phyloP scores from a whole-genome alignment of 2,113 vertebrate genomes.

The Eretmochelys imbricata region DNA sequence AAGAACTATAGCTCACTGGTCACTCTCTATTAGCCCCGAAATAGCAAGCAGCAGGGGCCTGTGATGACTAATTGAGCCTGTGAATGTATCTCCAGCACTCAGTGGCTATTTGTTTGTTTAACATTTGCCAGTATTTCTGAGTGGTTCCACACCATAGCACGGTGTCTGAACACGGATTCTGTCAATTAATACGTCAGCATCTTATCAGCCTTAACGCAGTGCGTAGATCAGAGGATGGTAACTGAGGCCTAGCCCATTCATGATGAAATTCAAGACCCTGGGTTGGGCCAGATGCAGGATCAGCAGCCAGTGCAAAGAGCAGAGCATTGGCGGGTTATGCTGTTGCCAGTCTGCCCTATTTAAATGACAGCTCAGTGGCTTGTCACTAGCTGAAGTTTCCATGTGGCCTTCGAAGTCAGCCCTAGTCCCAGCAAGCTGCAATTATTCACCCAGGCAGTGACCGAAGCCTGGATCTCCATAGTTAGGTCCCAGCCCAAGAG shows the following conservation, averaged over 20 bases:
- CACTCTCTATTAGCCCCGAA: not conserved
- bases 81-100: not conserved
- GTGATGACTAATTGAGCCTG: not conserved
- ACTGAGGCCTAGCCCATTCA: not conserved
- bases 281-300: not conserved
- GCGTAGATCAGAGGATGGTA: too few relatives aligned
- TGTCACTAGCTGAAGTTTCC: not conserved
- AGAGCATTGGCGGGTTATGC: not conserved
- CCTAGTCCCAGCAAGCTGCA: not conserved
- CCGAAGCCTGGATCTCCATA: not conserved
- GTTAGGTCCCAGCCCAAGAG: not conserved
- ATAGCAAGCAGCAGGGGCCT: not conserved
- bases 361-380: not conserved
- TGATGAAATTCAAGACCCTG: not conserved
- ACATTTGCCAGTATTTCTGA: not conserved
- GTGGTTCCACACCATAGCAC: not conserved
- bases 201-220: not conserved
- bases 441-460: not conserved
- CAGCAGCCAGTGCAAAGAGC: not conserved
- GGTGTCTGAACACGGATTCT: not conserved
- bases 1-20: not conserved
- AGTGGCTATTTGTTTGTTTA: not conserved
- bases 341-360: not conserved
- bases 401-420: not conserved
- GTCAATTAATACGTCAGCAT: not conserved